phyloP scores from a whole-genome alignment of 1,140 invertebrate species.

The Lutraria rhynchaena region DNA sequence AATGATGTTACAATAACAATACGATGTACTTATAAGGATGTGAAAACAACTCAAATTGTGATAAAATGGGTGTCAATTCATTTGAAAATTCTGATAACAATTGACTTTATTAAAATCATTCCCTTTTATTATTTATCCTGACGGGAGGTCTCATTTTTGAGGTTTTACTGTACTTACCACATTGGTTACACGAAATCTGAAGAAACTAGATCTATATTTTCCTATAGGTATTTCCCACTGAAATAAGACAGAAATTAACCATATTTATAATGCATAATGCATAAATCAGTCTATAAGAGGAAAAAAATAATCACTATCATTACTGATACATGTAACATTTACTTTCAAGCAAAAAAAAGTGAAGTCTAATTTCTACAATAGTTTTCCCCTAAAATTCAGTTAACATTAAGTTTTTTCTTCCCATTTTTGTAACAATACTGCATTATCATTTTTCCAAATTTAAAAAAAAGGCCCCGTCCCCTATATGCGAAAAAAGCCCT shows the following conservation, averaged over 20 bases:
- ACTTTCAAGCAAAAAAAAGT: not conserved
- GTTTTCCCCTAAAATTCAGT: too few relatives aligned
- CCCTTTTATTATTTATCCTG: not conserved
- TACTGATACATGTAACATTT: not conserved
- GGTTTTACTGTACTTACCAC: slow-evolving; percentile 29
- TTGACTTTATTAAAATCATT: not conserved
- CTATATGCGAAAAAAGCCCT: not conserved
- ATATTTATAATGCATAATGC: too few relatives aligned
- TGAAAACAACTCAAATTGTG: not conserved
- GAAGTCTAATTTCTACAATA: not conserved
- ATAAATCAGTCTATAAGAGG: too few relatives aligned
- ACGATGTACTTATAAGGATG: not conserved
- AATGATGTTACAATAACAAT: not conserved
- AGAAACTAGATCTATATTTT: slow-evolving; percentile 44
- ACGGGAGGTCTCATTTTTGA: not conserved
- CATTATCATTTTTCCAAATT: too few relatives aligned
- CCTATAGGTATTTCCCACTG: slow-evolving; percentile 62
- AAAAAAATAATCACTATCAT: not conserved
- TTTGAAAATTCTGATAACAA: not conserved
- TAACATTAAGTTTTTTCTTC: too few relatives aligned
- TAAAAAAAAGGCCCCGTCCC: too few relatives aligned
- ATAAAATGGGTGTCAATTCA: not conserved
- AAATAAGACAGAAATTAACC: slow-evolving; percentile 26
- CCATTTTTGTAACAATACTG: too few relatives aligned
- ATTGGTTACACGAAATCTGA: slow-evolving; percentile 55